These are phyloP conservation scores for Malurus elegans DNA, from an alignment of 2,113 vertebrate genomes.

Conservation along the genomic window DNA sequence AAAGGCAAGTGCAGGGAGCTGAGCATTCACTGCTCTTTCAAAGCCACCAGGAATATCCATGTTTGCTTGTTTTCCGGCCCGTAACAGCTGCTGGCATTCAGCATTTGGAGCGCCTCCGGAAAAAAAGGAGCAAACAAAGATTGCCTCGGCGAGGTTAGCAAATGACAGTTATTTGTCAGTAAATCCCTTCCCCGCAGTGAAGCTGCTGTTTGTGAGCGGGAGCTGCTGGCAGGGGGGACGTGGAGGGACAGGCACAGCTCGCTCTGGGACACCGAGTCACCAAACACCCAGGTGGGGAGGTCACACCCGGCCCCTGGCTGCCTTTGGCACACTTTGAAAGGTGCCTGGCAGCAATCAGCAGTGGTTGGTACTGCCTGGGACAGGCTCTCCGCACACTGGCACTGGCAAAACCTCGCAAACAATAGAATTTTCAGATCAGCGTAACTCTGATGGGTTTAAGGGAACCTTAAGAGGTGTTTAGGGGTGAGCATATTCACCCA, in stretches of 20 bases:
- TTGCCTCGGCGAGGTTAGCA: slow-evolving; percentile 50
- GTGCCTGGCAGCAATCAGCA: background rate
- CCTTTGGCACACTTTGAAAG: background rate
- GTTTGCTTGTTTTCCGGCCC: slow-evolving; percentile 48
- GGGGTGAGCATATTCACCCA: background rate
- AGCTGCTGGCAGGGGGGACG: background rate
- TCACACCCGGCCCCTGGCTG: background rate
- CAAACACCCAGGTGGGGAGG: accelerated
- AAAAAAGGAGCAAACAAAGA: background rate
- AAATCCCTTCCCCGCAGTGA: background rate
- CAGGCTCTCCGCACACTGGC: background rate
- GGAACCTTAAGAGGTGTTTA: too few species aligned
- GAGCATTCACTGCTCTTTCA: slow-evolving; percentile 51
- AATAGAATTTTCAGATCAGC: accelerated
- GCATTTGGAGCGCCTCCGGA: slow-evolving; percentile 26
- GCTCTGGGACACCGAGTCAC: accelerated
- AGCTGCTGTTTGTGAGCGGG: background rate
- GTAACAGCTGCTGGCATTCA: slow-evolving; percentile 68
- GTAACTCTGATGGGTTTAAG: background rate
- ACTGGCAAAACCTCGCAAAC: background rate
- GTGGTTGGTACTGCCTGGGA: background rate
- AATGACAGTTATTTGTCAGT: slow-evolving; percentile 52
- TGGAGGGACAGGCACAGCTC: background rate
- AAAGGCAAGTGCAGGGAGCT: slow-evolving; percentile 52
- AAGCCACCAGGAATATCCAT: slow-evolving; percentile 66